Evolutionary conservation across 1,140 invertebrate species (phyloP).

Genomic region (Cyclargus thomasi): DNA sequence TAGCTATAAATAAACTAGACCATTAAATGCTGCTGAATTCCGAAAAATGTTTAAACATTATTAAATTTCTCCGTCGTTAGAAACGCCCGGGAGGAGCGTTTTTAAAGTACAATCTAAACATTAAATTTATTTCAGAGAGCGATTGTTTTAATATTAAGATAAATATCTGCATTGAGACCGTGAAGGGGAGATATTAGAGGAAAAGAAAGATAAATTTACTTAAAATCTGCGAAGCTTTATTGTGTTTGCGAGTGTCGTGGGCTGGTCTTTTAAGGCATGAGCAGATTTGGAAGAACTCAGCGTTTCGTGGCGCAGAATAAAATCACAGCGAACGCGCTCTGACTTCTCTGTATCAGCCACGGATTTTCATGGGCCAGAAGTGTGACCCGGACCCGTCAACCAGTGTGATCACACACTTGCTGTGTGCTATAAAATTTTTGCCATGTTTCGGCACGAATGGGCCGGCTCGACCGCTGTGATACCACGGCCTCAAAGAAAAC

Average conservation of each 20-base stretch:
- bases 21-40: neutral
- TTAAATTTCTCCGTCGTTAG: constrained; percentile 3
- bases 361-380: too few species aligned
- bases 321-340: too few species aligned
- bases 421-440: too few species aligned
- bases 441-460: too few species aligned
- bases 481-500: too few species aligned
- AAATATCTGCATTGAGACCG: constrained; percentile 1
- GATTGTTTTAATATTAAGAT: constrained; percentile 4
- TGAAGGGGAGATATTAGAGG: neutral
- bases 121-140: neutral
- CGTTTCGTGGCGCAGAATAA: too few species aligned
- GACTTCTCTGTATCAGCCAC: too few species aligned
- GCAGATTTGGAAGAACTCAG: too few species aligned
- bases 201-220: neutral
- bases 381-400: too few species aligned
- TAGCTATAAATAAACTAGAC: neutral
- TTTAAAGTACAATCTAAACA: neutral
- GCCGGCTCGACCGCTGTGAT: too few species aligned
- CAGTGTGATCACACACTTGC: too few species aligned
- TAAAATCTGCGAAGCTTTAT: neutral
- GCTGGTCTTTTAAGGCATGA: neutral
- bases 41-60: constrained; percentile 3
- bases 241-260: neutral
- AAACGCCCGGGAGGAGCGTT: neutral